Base-by-base conservation (phyloP, 2,888 invertebrate genomes). In the Notocelia uddmanniana region DNA sequence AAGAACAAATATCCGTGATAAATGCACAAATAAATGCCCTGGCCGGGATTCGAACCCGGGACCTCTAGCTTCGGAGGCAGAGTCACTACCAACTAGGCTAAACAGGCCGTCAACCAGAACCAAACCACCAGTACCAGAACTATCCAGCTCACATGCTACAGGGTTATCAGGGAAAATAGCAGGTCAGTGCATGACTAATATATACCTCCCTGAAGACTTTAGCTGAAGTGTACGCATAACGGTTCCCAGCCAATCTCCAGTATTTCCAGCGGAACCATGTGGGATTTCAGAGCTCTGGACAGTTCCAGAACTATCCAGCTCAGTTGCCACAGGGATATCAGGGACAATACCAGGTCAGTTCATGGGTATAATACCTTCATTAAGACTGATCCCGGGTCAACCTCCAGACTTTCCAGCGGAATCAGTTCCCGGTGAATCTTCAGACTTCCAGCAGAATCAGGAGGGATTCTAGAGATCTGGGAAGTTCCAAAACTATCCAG, bases 161-260 rank as follows among this genome's bases (percentile, higher is more conserved):
- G n/a, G 57, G 50, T 0, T 69, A 69, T 18, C 69, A 64, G 23
- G 63, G 48, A 10, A 63, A 69, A 5, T 69, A 69, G 19, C 69
- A 69, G 69, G 69, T 69, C n/a, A n/a, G n/a, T n/a, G n/a, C n/a
- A n/a, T n/a, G n/a, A n/a, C n/a, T n/a, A n/a, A n/a, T n/a, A n/a
- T n/a, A n/a, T n/a, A n/a, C n/a, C n/a, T n/a, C n/a, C n/a, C n/a
- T n/a, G n/a, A n/a, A n/a, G n/a, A n/a, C n/a, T n/a, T n/a, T n/a
- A n/a, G n/a, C n/a, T n/a, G n/a, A n/a, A n/a, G n/a, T n/a, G n/a
- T n/a, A n/a, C n/a, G n/a, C n/a, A n/a, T n/a, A n/a, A 50, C 26
- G 50, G 19, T 64, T 70, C 52, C 31, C 48, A 73, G 75, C 34
- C 62, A 83, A 72, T 66, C 80, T 63, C 74, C 73, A 66, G 66